phyloP scores from a whole-genome alignment of 2,113 vertebrate species.

The Phyllopteryx taeniolatus region DNA sequence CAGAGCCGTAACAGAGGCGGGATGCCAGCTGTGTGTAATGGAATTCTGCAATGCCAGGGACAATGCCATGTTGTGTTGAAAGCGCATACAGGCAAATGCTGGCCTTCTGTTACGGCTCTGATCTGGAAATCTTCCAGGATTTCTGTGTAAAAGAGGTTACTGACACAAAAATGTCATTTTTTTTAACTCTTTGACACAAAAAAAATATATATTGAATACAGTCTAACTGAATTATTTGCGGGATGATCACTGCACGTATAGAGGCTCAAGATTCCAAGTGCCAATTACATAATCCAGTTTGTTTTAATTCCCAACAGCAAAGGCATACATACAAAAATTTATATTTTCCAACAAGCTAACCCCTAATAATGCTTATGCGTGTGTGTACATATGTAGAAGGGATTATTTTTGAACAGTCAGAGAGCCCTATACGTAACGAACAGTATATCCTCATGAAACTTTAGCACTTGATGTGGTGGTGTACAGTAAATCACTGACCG shows the following conservation, averaged over 20 bases:
- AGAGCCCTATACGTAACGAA: slow-evolving; percentile 70
- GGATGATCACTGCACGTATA: slow-evolving; percentile 53
- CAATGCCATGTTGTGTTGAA: background rate
- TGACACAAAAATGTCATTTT: slow-evolving; percentile 42
- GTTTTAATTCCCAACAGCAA: slow-evolving; percentile 43
- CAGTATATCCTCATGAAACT: slow-evolving; percentile 64
- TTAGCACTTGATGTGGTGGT: slow-evolving; percentile 74
- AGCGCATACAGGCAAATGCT: background rate
- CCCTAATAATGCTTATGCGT: slow-evolving; percentile 49
- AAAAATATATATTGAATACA: slow-evolving; percentile 42
- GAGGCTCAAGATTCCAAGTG: slow-evolving; percentile 69
- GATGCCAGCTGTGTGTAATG: background rate
- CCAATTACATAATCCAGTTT: slow-evolving; percentile 59
- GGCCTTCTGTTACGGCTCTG: background rate
- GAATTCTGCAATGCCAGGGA: background rate
- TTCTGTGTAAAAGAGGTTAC: background rate
- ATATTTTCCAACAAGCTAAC: slow-evolving; percentile 66
- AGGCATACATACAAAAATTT: slow-evolving; percentile 49
- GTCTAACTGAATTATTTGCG: slow-evolving; percentile 55
- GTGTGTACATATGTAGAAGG: slow-evolving; percentile 54
- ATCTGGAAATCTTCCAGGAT: background rate
- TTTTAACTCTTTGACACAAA: slow-evolving; percentile 30
- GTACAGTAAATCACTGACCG: slow-evolving; percentile 71
- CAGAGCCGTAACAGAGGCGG: background rate
- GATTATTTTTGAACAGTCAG: slow-evolving; percentile 69